phyloP scores from a whole-genome alignment of 2,113 vertebrate genomes.

The Vidua chalybeata region DNA sequence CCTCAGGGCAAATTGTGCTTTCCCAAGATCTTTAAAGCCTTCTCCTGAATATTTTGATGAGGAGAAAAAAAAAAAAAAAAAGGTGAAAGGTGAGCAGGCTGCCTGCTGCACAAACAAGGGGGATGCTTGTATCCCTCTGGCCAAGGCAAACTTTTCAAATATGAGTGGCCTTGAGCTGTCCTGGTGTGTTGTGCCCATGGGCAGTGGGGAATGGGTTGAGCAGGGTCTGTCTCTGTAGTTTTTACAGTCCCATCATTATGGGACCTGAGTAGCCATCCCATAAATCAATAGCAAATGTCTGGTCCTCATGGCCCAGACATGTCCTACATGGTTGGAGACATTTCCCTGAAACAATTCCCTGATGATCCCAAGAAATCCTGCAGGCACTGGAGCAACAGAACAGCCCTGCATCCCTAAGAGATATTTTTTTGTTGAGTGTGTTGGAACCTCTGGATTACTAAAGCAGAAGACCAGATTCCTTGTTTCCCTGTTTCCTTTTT shows the following conservation, averaged over 20 bases:
- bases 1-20: neutral
- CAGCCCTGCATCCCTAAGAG: neutral
- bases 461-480: neutral
- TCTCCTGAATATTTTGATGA: neutral
- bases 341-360: neutral
- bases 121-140: neutral
- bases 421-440: neutral
- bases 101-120: neutral
- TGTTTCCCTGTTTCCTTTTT: neutral
- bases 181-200: neutral
- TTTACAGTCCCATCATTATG: neutral
- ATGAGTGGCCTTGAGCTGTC: neutral
- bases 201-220: neutral
- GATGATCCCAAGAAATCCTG: neutral
- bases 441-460: neutral
- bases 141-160: neutral
- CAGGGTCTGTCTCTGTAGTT: neutral
- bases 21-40: neutral
- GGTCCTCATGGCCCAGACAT: fast-evolving
- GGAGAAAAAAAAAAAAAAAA: neutral
- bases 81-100: neutral
- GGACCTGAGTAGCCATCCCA: neutral
- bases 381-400: neutral
- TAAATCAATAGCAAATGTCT: neutral
- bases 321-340: fast-evolving